Evolutionary conservation across 2,797 vertebrate species (phyloP).

Genomic region (Monodelphis domestica): DNA sequence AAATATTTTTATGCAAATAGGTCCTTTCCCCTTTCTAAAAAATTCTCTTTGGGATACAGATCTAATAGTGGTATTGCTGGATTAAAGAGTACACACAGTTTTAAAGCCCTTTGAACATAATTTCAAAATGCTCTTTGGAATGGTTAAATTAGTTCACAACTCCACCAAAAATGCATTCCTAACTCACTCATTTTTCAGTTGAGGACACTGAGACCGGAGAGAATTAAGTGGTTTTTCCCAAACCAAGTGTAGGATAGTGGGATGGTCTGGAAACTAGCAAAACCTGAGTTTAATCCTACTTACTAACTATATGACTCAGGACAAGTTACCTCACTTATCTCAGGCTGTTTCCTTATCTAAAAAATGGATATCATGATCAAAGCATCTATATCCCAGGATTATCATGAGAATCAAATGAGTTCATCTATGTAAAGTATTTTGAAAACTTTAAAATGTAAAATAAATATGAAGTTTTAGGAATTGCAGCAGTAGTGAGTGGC

Average conservation of each 20-base stretch:
- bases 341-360: neutral
- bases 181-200: neutral
- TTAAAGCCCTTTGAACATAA: too few species aligned
- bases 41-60: too few species aligned
- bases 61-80: too few species aligned
- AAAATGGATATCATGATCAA: neutral
- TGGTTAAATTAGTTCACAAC: too few species aligned
- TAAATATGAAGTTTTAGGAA: neutral
- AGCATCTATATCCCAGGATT: neutral
- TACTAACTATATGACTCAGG: neutral
- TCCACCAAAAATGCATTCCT: too few species aligned
- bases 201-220: neutral
- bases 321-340: neutral
- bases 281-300: neutral
- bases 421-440: neutral
- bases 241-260: neutral
- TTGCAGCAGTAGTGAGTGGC: neutral
- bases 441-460: neutral
- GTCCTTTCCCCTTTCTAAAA: too few species aligned
- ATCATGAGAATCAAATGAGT: neutral
- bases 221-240: neutral
- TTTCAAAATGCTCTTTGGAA: too few species aligned
- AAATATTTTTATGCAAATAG: too few species aligned
- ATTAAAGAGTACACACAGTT: too few species aligned
- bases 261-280: neutral